These are phyloP conservation scores for Drosophila orena DNA, from an alignment of 1,140 invertebrate genomes.

Conservation along the genomic window DNA sequence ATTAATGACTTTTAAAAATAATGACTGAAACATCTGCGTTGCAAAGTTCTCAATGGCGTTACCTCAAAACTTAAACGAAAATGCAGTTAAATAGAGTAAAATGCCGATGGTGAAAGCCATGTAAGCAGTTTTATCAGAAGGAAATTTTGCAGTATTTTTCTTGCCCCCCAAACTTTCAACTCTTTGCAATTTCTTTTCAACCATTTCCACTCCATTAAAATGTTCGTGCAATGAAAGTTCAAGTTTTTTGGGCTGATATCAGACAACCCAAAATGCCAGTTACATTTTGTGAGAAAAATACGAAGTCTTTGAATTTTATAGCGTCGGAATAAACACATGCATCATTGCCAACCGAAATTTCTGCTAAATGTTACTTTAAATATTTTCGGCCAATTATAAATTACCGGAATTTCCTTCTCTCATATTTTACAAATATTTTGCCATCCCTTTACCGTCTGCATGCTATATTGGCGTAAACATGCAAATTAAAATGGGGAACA, in stretches of 20 bases:
- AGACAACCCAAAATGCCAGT: slow-evolving; percentile 13
- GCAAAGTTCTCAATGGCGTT: slow-evolving; percentile 66
- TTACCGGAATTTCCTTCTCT: slow-evolving; percentile 17
- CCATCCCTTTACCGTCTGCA: slow-evolving; percentile 29
- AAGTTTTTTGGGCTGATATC: slow-evolving; percentile 21
- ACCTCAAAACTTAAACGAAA: neutral
- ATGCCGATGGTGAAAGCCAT: neutral
- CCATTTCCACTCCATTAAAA: slow-evolving; percentile 2
- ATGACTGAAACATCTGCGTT: slow-evolving; percentile 26
- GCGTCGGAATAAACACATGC: slow-evolving; percentile 9
- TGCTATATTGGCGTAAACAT: slow-evolving; percentile 72
- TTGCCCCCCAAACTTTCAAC: slow-evolving; percentile 5
- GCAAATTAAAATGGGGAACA: slow-evolving; percentile 59
- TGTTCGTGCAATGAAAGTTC: slow-evolving; percentile 27
- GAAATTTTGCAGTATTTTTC: slow-evolving; percentile 7
- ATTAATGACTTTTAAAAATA: slow-evolving; percentile 1
- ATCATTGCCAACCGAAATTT: slow-evolving; percentile 9
- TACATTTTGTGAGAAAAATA: neutral
- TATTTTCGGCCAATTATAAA: slow-evolving; percentile 27
- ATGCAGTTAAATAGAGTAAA: neutral
- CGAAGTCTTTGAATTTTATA: neutral
- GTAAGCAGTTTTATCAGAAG: neutral
- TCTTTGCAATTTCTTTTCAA: neutral
- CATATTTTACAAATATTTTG: slow-evolving; percentile 18
- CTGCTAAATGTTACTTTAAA: slow-evolving; percentile 23